Evolutionary conservation across 2,113 vertebrate genomes (phyloP), one percentile per base, ranked within the genome.

Genomic region (Pluvianellus socialis): DNA sequence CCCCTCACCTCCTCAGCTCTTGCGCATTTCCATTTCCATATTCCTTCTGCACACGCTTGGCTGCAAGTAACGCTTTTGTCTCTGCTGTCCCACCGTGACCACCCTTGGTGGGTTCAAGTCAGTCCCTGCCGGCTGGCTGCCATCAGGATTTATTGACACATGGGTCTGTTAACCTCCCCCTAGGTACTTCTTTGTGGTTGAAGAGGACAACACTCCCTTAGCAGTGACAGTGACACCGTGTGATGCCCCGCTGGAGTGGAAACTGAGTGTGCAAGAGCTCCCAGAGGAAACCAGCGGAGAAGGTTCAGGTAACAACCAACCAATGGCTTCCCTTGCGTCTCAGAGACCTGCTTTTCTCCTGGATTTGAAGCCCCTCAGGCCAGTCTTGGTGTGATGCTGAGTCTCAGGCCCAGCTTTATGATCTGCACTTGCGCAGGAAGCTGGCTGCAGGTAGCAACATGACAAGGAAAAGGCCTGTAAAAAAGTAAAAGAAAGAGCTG

Each of bases 161-260:
- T n/a, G 27, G 28, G 7, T 83, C 59, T 95, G 35, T 79, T 74
- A 47, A 40, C 74, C 49, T 91, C 75, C 61, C 38, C 42, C 15
- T 95, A 99, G 99, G 98, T 99, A 99, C 95, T 99, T 99, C 97
- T 99, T 99, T 91, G 98, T 99, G 97, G 99, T 99, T 83, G 99
- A 99, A 92, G 99, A 99, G 95, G 99, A 99, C 97, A 99, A 99
- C 97, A 99, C 99, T 24, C 99, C 99, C 9, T 91, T 99, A 56
- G 99, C 99, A 40, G 99, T 99, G 96, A 99, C 99, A 0, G 98
- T 99, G 96, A 99, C 99, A 14, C 99, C 99, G 1, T 99, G 99
- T 0, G 99, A 99, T 52, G 99, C 99, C 14, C 99, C 99, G 67
- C 97, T 99, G 89, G 99, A 99, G 96, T 99, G 99, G 99, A 99